A percentile compares a stretch with the other conserved stretches of the same genome.
Conservation (phyloP, 2,113 vertebrate genomes). For the Tiliqua scincoides region DNA sequence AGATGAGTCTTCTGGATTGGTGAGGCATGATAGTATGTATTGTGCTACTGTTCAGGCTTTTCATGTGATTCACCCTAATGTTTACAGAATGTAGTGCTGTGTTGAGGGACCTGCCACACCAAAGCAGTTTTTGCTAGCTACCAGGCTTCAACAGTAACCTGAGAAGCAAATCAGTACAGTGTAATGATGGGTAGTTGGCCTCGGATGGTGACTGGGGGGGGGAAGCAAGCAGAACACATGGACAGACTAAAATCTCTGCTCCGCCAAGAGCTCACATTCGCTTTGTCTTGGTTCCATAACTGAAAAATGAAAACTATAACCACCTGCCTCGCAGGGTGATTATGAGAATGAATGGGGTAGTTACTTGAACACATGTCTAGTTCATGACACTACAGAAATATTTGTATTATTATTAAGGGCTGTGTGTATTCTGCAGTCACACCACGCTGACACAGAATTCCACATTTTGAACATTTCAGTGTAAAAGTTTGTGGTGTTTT, state of each 20-base stretch:
- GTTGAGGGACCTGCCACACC: not conserved
- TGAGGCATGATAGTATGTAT: no score
- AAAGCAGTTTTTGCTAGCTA: not conserved
- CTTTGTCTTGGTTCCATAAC: not conserved
- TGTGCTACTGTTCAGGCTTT: no score
- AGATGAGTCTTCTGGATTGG: no score
- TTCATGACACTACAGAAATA: not conserved
- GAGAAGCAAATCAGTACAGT: not conserved
- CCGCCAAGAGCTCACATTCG: not conserved
- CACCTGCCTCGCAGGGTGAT: not conserved
- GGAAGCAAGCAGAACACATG: no score
- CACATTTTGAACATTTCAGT: not conserved
- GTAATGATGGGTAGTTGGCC: not conserved
- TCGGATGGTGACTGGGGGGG: not conserved
- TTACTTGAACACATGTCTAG: not conserved
- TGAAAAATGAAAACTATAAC: not conserved
- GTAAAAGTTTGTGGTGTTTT: no score
- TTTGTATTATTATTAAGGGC: not conserved
- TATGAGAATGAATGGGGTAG: not conserved
- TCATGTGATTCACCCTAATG: not conserved
- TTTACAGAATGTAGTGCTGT: not conserved
- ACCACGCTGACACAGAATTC: not conserved
- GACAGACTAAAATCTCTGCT: not conserved
- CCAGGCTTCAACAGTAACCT: not conserved
- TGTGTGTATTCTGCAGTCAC: not conserved